Evolutionary conservation across 2,797 vertebrate genomes (phyloP), one percentile per base, ranked within the genome.

Genomic region (Danio choprae): DNA sequence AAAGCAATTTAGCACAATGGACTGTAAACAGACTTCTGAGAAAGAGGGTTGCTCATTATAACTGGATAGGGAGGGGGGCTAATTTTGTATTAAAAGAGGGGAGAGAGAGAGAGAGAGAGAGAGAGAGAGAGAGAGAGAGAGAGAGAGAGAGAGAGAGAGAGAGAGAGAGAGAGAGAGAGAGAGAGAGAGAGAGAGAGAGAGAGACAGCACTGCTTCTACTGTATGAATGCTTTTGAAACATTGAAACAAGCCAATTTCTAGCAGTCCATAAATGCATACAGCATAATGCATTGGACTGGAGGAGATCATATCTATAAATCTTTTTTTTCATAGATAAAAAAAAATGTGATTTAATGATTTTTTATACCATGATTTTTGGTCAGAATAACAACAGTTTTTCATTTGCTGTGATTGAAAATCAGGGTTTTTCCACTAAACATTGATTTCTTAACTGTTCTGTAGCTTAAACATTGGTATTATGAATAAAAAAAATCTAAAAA

Each of bases 21-120:
- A 72, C 16, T 53, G 20, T 53, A 79, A 79, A 79, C 67, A 71
- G 59, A 70, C 41, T 50, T 69, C 51, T 65, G 43, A 53, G 59
- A 64, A 73, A 63, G 22, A 72, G 36, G 9, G 56, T 53, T 60
- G 38, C 56, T 74, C 13, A 74, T 67, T 81, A 67, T 48, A 67
- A 67, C 12, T 58, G 51, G 38, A 76, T 16, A 62, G 36, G 16
- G 20, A 76, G 15, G 50, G 38, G 53, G 55, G 51, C 9, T 43
- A 50, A 77, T 60, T 69, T 16, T 77, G 53, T 58, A 43, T n/a
- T 16, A 18, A 7, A 29, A 12, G 3, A 1, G 16, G 67, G 18
- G 20, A 20, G 59, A 64, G 44, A 46, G 46, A 55, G 64, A 60
- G 56, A 60, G 71, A 60, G 56, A 60, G 71, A 60, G 56, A 74